Conservation (phyloP, 2,113 vertebrate genomes). For the Phaetusa simplex region DNA sequence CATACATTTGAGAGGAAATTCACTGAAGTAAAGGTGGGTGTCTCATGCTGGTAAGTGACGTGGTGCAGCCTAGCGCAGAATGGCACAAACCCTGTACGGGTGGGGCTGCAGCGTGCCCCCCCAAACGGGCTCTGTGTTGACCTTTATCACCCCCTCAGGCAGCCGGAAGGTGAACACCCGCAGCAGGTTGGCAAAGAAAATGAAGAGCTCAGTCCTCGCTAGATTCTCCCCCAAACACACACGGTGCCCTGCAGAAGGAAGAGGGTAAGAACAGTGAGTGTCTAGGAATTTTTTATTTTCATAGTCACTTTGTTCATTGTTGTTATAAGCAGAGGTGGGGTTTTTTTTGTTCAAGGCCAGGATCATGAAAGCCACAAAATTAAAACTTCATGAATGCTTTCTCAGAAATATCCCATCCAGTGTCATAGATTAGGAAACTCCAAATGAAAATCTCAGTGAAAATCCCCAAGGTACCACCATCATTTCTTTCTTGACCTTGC, state of each 20-base stretch:
- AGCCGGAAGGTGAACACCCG: background rate
- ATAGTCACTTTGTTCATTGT: background rate
- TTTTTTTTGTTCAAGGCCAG: background rate
- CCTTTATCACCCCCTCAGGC: background rate
- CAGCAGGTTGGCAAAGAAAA: constrained; percentile 55
- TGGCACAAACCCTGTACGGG: background rate
- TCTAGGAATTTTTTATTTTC: background rate
- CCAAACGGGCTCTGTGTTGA: background rate
- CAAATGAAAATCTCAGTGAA: background rate
- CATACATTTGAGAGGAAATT: background rate
- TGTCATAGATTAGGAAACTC: background rate
- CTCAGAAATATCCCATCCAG: background rate
- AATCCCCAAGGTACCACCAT: background rate
- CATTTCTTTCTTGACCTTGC: background rate
- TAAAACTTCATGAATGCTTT: background rate
- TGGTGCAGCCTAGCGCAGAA: background rate
- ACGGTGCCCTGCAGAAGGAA: constrained; percentile 31
- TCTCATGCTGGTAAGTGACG: background rate
- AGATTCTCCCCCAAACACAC: constrained; percentile 56
- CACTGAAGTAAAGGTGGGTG: background rate
- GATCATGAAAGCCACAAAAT: background rate
- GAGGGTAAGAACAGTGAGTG: background rate
- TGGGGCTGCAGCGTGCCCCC: constrained; percentile 37
- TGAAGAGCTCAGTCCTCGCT: constrained; percentile 44
- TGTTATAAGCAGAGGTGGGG: background rate